These are phyloP conservation scores for Colossoma macropomum DNA, from an alignment of 2,113 vertebrate species.

Conservation along the genomic window DNA sequence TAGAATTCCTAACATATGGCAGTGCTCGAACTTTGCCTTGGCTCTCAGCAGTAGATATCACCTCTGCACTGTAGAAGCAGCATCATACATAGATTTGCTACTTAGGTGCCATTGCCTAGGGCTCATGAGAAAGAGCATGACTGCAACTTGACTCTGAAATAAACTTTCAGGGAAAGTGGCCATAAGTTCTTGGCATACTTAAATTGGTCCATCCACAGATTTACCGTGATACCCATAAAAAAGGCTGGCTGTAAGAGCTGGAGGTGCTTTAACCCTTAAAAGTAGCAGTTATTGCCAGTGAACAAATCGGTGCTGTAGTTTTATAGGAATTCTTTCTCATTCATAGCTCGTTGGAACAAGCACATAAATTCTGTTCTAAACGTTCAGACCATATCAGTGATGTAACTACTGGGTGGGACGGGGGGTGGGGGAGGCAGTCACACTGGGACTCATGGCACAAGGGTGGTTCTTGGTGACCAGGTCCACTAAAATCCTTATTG, in stretches of 20 bases:
- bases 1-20: not conserved
- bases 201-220: not conserved
- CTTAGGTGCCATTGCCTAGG: not conserved
- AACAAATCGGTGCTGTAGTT: too few relatives aligned
- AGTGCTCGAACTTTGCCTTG: not conserved
- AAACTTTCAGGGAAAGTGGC: not conserved
- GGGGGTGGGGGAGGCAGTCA: too few relatives aligned
- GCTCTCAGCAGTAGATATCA: not conserved
- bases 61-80: not conserved
- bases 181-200: not conserved
- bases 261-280: not conserved
- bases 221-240: not conserved
- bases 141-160: conserved; percentile 3
- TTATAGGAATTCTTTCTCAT: too few relatives aligned
- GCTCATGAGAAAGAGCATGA: not conserved
- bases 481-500: too few relatives aligned
- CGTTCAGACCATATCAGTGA: too few relatives aligned
- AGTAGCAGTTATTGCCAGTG: not conserved
- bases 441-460: too few relatives aligned
- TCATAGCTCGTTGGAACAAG: too few relatives aligned
- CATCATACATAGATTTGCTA: not conserved
- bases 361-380: too few relatives aligned
- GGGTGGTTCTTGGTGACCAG: too few relatives aligned
- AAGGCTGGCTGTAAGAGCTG: not conserved
- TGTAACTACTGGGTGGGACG: too few relatives aligned